Evolutionary conservation across 2,113 vertebrate genomes (phyloP).

Genomic region (Rhea pennata): DNA sequence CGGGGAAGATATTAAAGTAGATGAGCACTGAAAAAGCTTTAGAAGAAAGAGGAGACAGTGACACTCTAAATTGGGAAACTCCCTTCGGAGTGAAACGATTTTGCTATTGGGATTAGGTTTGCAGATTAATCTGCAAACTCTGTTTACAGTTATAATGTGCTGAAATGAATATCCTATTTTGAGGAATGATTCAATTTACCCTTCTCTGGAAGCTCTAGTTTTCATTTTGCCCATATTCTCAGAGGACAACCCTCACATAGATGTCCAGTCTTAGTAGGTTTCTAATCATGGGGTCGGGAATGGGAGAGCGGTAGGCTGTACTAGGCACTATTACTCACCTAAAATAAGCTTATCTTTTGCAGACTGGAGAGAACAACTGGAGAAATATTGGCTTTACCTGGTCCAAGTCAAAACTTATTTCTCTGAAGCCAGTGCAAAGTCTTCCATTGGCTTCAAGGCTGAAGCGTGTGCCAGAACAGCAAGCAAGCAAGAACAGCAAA

Average conservation of each 20-base stretch:
- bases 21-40: fast-evolving
- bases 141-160: neutral
- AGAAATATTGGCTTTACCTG: neutral
- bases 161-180: neutral
- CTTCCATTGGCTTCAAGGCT: neutral
- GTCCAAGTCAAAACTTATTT: neutral
- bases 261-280: neutral
- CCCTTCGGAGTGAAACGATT: neutral
- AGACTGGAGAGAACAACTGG: neutral
- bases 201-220: neutral
- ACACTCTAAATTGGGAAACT: neutral
- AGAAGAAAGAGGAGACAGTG: neutral
- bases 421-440: neutral
- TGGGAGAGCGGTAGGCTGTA: neutral
- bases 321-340: neutral
- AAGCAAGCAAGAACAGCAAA: neutral
- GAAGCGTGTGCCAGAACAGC: neutral
- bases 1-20: neutral
- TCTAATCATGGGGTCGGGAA: neutral
- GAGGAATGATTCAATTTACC: neutral
- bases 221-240: neutral
- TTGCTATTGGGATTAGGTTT: neutral
- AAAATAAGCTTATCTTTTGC: neutral
- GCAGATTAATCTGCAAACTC: neutral
- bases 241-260: neutral